phyloP scores from a whole-genome alignment of 2,797 vertebrate genomes.

The Tadarida brasiliensis region DNA sequence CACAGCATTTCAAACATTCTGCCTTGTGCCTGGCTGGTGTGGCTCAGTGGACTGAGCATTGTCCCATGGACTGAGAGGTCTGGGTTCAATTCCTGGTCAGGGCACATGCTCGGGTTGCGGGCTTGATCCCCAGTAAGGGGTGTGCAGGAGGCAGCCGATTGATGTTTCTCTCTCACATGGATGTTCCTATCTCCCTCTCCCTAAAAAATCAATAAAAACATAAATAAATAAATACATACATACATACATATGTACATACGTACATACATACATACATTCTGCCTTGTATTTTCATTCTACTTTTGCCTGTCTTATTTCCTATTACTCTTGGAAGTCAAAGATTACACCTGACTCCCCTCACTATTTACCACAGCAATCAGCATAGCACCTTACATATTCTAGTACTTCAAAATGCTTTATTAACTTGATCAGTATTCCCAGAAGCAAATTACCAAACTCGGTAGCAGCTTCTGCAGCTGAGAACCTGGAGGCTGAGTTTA shows the following conservation, averaged over 20 bases:
- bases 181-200: too few species aligned
- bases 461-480: neutral
- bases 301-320: neutral
- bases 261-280: neutral
- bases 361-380: neutral
- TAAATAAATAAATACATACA: too few species aligned
- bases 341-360: neutral
- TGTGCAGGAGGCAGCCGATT: too few species aligned
- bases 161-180: too few species aligned
- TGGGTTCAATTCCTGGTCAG: too few species aligned
- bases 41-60: too few species aligned
- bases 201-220: too few species aligned
- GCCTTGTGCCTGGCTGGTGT: too few species aligned
- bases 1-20: neutral
- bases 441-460: neutral
- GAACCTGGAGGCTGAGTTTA: neutral
- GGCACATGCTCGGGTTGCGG: too few species aligned
- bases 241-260: too few species aligned
- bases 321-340: neutral
- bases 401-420: conserved; percentile 3
- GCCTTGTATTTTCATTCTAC: neutral
- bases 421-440: neutral
- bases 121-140: too few species aligned
- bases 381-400: neutral
- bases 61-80: too few species aligned